A percentile compares a stretch with the other conserved stretches of the same genome.
Evolutionary conservation across 1,140 invertebrate species (phyloP).

Genomic region (Drosophila melanica): DNA sequence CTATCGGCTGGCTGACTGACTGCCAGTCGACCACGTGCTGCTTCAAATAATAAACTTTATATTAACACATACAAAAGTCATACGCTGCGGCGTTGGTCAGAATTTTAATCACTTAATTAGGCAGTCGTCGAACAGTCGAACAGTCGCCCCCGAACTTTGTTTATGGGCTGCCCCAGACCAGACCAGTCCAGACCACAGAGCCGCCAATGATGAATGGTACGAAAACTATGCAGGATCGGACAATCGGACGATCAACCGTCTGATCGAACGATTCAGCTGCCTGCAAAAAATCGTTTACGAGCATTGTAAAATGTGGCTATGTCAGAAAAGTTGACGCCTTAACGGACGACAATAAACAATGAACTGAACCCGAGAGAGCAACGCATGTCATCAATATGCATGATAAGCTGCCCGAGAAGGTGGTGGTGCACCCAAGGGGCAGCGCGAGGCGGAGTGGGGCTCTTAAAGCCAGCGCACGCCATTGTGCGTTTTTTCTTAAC

Average conservation of each 20-base stretch:
- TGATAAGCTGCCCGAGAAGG: constrained; percentile 51
- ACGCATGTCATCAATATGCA: constrained; percentile 75
- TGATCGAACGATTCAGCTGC: constrained; percentile 37
- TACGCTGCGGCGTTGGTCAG: constrained; percentile 62
- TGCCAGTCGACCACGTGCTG: constrained; percentile 70
- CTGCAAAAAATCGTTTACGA: constrained; percentile 68
- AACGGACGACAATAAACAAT: constrained; percentile 67
- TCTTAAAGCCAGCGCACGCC: constrained; percentile 61
- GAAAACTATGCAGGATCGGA: constrained; percentile 62
- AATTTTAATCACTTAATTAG: constrained; percentile 83
- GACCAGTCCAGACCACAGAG: constrained; percentile 19
- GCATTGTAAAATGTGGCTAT: constrained; percentile 50
- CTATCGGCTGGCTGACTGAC: constrained; percentile 34
- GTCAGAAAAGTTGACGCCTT: constrained; percentile 65
- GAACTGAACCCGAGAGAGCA: constrained; percentile 45
- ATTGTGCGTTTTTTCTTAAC: constrained; percentile 62
- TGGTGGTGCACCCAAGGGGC: neutral
- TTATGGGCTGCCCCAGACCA: constrained; percentile 59
- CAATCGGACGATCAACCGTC: constrained; percentile 24
- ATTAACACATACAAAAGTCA: constrained; percentile 82
- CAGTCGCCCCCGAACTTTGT: constrained; percentile 53
- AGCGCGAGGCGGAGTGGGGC: constrained; percentile 12
- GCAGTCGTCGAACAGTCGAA: constrained; percentile 32
- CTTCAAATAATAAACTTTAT: constrained; percentile 83
- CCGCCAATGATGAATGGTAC: constrained; percentile 64